Evolutionary conservation across 1,140 invertebrate species (phyloP).

Genomic region (Drosophila lacteicornis): DNA sequence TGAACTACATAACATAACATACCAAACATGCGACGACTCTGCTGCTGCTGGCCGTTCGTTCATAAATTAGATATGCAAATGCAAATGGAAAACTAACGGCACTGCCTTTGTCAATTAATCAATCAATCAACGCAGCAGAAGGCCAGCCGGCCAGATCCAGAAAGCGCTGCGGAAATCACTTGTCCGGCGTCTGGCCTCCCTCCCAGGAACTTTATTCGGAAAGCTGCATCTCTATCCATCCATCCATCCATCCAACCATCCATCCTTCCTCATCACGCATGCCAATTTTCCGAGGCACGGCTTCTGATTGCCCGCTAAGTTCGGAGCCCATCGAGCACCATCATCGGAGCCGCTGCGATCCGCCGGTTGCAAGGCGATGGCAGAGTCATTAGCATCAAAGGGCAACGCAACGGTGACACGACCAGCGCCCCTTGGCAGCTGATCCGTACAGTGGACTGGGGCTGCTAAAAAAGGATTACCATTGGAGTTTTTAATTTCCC

Average conservation of each 20-base stretch:
- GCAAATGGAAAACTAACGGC: conserved; percentile 75
- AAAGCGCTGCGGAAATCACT: conserved; percentile 68
- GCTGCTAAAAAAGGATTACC: too few species aligned
- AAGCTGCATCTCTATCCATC: conserved; percentile 12
- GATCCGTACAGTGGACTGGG: conserved; percentile 27
- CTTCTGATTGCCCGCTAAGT: conserved; percentile 67
- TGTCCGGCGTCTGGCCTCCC: conserved; percentile 42
- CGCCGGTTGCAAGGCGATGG: conserved; percentile 45
- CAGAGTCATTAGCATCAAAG: conserved; percentile 68
- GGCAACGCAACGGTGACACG: conserved; percentile 47
- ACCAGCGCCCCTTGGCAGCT: conserved; percentile 18
- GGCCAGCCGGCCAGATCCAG: conserved; percentile 37
- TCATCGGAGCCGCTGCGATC: conserved; percentile 31
- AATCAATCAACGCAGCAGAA: conserved; percentile 73
- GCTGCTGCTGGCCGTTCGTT: background rate
- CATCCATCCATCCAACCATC: conserved; percentile 4
- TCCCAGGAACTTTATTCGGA: conserved; percentile 7
- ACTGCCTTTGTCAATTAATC: conserved; percentile 81
- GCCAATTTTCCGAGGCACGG: conserved; percentile 60
- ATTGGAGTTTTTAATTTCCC: too few species aligned
- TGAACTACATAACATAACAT: conserved; percentile 57
- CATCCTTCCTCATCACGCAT: conserved; percentile 54
- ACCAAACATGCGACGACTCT: conserved; percentile 39
- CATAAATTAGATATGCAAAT: conserved; percentile 74
- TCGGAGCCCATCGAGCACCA: conserved; percentile 46